Conservation (phyloP, 2,888 invertebrate genomes). For the Dimorphilus gyrociliatus region DNA sequence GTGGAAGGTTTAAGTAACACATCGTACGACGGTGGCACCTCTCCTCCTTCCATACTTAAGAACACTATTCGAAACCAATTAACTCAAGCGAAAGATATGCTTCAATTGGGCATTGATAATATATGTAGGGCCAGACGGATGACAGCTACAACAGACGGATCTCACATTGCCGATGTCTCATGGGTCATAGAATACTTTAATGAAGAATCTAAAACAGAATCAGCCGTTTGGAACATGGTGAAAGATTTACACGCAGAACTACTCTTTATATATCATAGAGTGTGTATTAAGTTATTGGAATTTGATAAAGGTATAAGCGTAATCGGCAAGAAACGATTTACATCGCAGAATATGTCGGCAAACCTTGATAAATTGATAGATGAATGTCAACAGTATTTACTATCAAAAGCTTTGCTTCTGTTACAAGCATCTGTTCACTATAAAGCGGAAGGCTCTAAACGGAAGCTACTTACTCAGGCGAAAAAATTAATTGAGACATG, state of each 20-base stretch:
- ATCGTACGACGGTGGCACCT: no score
- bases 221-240: conserved; percentile 28
- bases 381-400: conserved; percentile 20
- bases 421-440: no score
- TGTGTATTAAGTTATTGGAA: conserved; percentile 27
- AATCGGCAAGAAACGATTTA: no score
- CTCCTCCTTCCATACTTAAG: conserved; percentile 16
- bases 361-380: conserved; percentile 19
- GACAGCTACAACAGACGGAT: conserved; percentile 25
- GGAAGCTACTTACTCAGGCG: no score
- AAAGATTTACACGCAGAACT: conserved; percentile 34
- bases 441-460: no score
- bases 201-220: conserved; percentile 2
- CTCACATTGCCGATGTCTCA: conserved; percentile 27
- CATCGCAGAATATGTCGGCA: conserved; percentile 1
- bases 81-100: conserved; percentile 23
- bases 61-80: conserved; percentile 19
- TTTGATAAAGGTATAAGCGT: conserved; percentile 19
- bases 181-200: conserved; percentile 17
- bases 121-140: conserved; percentile 26
- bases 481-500: conserved; percentile 20
- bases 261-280: conserved; percentile 30
- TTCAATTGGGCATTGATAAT: conserved; percentile 26
- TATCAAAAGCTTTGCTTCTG: conserved; percentile 24
- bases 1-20: no score